Conservation (phyloP, 2,113 vertebrate species). For the Cryptotis parvus region DNA sequence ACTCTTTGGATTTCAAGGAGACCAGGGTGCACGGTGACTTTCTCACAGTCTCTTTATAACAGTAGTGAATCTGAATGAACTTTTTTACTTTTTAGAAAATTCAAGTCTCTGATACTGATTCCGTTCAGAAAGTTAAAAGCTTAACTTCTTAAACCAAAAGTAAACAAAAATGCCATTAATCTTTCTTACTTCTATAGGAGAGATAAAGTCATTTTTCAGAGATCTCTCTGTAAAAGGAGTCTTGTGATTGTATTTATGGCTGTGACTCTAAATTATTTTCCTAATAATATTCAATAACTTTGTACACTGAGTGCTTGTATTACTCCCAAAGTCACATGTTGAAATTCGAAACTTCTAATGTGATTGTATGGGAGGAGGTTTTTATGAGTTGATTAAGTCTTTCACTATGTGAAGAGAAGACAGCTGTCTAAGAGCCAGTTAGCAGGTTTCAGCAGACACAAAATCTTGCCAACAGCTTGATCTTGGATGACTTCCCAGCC, state of each 20-base stretch:
- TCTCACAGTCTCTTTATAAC: conserved; percentile 17
- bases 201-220: background rate
- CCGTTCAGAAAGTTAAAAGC: conserved; percentile 31
- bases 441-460: background rate
- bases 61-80: conserved; percentile 37
- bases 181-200: background rate
- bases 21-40: conserved; percentile 35
- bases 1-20: conserved; percentile 41
- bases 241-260: background rate
- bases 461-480: background rate
- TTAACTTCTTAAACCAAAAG: background rate
- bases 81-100: conserved; percentile 48
- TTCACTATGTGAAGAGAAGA: background rate
- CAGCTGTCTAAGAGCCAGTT: background rate
- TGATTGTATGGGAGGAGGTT: background rate
- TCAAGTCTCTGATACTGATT: conserved; percentile 21
- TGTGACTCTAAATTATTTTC: conserved; percentile 14
- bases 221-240: background rate
- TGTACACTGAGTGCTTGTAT: background rate
- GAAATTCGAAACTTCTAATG: background rate
- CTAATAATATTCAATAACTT: conserved; percentile 9
- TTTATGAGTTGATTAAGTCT: background rate
- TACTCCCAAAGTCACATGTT: background rate
- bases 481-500: background rate
- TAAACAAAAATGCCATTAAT: background rate